These are phyloP conservation scores for Encarsia formosa DNA, from an alignment of 2,888 invertebrate genomes.

Conservation along the genomic window DNA sequence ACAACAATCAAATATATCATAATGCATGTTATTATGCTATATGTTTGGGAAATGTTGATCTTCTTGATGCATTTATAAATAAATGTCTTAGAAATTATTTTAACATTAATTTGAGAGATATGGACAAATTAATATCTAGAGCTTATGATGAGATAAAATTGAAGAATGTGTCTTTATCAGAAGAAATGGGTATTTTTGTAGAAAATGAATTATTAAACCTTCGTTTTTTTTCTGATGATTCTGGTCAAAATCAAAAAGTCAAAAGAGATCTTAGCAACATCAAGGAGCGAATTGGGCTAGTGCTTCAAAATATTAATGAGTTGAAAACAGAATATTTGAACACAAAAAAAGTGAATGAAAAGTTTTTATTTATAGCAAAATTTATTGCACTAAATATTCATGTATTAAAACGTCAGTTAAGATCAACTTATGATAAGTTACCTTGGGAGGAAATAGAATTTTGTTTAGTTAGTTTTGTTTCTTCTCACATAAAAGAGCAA, in stretches of 20 bases:
- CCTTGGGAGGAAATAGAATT: constrained; percentile 39
- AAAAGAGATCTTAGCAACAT: constrained; percentile 1
- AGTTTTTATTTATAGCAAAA: constrained; percentile 26
- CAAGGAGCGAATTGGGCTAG: constrained; percentile 14
- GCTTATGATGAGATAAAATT: constrained; percentile 31
- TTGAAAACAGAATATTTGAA: constrained; percentile 6
- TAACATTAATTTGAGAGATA: constrained; percentile 10
- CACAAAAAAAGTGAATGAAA: constrained; percentile 24
- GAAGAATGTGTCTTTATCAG: constrained; percentile 28
- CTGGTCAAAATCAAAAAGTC: constrained; percentile 3
- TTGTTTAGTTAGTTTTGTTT: constrained; percentile 32
- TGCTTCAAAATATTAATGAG: constrained; percentile 17
- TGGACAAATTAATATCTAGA: constrained; percentile 29
- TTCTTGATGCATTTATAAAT: constrained; percentile 28
- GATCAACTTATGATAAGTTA: constrained; percentile 30
- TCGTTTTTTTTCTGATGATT: constrained; percentile 15
- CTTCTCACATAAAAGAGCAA: constrained; percentile 15
- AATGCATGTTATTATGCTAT: constrained; percentile 35
- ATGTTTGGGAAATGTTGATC: constrained; percentile 25
- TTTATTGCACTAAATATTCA: constrained; percentile 30
- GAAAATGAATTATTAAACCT: constrained; percentile 22
- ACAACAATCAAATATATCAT: constrained; percentile 23
- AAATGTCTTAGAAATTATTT: constrained; percentile 26
- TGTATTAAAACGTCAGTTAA: constrained; percentile 31
- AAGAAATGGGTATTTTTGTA: constrained; percentile 25